These are phyloP conservation scores for Homarus gammarus DNA, from an alignment of 2,888 invertebrate genomes.

Conservation along the genomic window DNA sequence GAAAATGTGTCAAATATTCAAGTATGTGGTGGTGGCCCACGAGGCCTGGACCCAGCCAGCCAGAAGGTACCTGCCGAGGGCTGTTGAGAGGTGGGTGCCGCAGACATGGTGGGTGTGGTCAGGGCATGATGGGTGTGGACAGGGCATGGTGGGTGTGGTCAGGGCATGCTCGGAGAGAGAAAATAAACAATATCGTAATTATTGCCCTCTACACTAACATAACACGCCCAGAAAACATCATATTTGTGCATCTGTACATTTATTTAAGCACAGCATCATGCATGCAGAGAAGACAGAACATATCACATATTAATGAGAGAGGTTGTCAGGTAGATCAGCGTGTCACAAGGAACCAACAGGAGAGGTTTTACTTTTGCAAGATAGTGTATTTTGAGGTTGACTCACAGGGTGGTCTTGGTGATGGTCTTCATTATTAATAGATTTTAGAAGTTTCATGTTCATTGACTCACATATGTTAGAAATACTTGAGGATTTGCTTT, in stretches of 20 bases:
- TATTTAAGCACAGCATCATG: conserved; percentile 22
- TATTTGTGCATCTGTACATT: conserved; percentile 1
- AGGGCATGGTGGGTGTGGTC: too few relatives aligned
- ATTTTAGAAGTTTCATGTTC: too few relatives aligned
- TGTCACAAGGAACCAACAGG: neutral
- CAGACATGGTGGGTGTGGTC: too few relatives aligned
- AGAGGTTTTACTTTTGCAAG: neutral
- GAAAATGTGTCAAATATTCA: too few relatives aligned
- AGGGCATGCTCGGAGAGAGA: neutral
- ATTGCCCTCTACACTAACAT: conserved; percentile 70
- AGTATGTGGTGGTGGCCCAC: too few relatives aligned
- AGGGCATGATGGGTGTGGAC: too few relatives aligned
- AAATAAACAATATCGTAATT: conserved; percentile 44
- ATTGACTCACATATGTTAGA: too few relatives aligned
- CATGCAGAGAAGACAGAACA: conserved; percentile 24
- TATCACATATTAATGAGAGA: conserved; percentile 7
- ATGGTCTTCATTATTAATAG: too few relatives aligned
- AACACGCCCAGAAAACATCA: conserved; percentile 18
- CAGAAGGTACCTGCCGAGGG: too few relatives aligned
- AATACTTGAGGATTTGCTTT: too few relatives aligned
- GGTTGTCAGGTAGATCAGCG: conserved; percentile 4
- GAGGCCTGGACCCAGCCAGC: too few relatives aligned
- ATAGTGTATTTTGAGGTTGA: neutral
- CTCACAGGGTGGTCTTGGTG: neutral
- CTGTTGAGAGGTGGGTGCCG: too few relatives aligned